Evolutionary conservation across 2,113 vertebrate species (phyloP).

Genomic region (Aphyosemion australe): DNA sequence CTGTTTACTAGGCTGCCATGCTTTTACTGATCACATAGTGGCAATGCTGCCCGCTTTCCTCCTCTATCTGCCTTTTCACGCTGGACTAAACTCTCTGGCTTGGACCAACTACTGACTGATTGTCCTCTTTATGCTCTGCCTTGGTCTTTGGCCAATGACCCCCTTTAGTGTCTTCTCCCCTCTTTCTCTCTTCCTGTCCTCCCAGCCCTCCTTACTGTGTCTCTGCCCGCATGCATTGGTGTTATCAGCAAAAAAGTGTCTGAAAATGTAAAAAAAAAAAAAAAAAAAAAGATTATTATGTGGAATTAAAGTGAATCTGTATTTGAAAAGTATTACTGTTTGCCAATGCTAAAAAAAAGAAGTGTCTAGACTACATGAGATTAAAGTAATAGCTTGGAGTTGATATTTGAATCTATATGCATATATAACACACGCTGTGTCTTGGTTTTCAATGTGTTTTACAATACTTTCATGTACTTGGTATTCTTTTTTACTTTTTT

Average conservation of each 20-base stretch:
- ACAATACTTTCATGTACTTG: conserved; percentile 84
- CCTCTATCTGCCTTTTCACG: conserved; percentile 38
- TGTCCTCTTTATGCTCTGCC: conserved; percentile 64
- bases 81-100: conserved; percentile 72
- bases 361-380: conserved; percentile 72
- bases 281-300: conserved; percentile 47
- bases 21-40: conserved; percentile 47
- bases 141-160: conserved; percentile 72
- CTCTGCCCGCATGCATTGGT: conserved; percentile 90
- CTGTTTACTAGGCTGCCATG: conserved; percentile 64
- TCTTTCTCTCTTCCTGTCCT: conserved; percentile 20
- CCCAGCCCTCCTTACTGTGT: conserved; percentile 70
- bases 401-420: conserved; percentile 74
- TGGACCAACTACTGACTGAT: conserved; percentile 66
- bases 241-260: conserved; percentile 83
- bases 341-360: conserved; percentile 65
- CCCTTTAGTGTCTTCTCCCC: conserved; percentile 53
- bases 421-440: conserved; percentile 72
- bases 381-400: conserved; percentile 76
- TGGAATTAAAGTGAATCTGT: conserved; percentile 68
- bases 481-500: conserved; percentile 91
- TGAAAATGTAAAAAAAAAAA: conserved; percentile 66
- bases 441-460: conserved; percentile 87
- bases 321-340: conserved; percentile 71
- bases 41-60: conserved; percentile 51